phyloP scores from a whole-genome alignment of 2,113 vertebrate genomes.

The Agelaius phoeniceus region DNA sequence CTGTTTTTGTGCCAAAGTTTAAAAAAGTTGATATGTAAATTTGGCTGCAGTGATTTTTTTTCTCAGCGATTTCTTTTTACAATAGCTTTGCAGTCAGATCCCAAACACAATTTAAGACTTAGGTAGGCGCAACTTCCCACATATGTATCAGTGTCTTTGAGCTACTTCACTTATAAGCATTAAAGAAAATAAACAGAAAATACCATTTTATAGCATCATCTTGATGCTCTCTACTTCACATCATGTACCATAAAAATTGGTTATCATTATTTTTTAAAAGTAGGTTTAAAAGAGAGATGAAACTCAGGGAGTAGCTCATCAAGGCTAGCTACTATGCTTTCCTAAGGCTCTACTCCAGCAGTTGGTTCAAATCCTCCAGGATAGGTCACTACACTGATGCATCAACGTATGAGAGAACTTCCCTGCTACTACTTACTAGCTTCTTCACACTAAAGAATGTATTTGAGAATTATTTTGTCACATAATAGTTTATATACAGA shows the following conservation, averaged over 20 bases:
- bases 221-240: background rate
- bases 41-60: background rate
- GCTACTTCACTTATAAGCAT: background rate
- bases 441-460: background rate
- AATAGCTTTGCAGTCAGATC: background rate
- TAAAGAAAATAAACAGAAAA: constrained; percentile 23
- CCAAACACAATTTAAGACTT: background rate
- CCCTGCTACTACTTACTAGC: background rate
- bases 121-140: background rate
- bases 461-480: background rate
- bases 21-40: background rate
- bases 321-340: background rate
- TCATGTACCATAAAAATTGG: background rate
- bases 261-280: background rate
- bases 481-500: background rate
- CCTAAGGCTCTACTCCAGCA: background rate
- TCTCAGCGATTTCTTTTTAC: background rate
- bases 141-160: background rate
- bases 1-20: background rate
- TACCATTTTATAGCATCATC: background rate
- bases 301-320: background rate
- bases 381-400: background rate
- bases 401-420: background rate
- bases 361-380: background rate
- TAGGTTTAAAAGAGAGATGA: background rate